A percentile compares a stretch with the other conserved stretches of the same genome.
phyloP scores from a whole-genome alignment of 2,888 invertebrate species.

The Diploptera punctata region DNA sequence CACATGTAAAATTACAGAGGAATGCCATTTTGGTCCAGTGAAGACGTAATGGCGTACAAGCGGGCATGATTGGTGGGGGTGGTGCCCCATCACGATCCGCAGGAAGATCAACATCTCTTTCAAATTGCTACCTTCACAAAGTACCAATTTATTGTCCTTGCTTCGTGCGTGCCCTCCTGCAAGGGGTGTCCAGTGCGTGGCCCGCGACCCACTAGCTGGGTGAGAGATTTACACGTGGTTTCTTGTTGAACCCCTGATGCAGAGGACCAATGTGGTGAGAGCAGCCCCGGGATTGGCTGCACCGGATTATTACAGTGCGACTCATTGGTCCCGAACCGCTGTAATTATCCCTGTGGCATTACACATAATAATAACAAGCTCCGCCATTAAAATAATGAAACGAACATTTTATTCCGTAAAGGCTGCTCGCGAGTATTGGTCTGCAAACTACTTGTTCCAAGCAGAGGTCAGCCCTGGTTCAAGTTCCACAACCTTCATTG shows the following conservation, averaged over 20 bases:
- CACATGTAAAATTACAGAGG: constrained; percentile 16
- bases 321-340: not conserved
- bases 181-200: not conserved
- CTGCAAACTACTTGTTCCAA: not conserved
- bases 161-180: not conserved
- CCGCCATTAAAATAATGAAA: constrained; percentile 40
- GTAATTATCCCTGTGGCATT: constrained; percentile 15
- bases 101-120: constrained; percentile 25
- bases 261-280: not conserved
- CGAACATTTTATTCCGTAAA: constrained; percentile 39
- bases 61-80: constrained; percentile 35
- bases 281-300: constrained; percentile 6
- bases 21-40: too few species aligned
- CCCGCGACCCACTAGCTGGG: too few species aligned
- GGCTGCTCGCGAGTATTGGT: constrained; percentile 7
- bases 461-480: too few species aligned
- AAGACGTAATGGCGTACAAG: constrained; percentile 28
- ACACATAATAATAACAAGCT: constrained; percentile 30
- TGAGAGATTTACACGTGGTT: too few species aligned
- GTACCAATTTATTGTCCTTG: constrained; percentile 39
- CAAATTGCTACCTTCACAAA: constrained; percentile 35
- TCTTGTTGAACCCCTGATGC: not conserved
- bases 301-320: constrained; percentile 6
- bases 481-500: too few species aligned
- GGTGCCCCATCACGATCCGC: constrained; percentile 24